Conservation (phyloP, 2,888 invertebrate species). For the Lepeophtheirus nordmannii region DNA sequence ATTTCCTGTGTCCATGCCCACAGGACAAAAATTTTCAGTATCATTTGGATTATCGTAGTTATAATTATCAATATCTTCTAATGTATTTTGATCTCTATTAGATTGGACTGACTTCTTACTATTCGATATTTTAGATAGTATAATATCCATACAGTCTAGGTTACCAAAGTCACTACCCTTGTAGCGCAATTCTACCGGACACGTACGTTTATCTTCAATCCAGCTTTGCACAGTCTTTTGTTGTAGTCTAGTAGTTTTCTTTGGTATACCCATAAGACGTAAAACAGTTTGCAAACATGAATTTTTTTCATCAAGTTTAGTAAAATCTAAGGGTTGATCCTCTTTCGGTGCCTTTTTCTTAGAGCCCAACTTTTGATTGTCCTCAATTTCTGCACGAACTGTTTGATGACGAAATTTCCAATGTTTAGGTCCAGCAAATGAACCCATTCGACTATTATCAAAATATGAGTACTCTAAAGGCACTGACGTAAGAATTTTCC, state of each 20-base stretch:
- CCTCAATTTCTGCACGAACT: not conserved
- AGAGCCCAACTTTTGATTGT: not conserved
- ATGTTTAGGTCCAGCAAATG: slow-evolving; percentile 67
- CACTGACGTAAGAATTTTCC: slow-evolving; percentile 32
- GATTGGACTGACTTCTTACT: not conserved
- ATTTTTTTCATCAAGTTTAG: not conserved
- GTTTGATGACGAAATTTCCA: slow-evolving; percentile 47
- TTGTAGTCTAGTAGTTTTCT: slow-evolving; percentile 27
- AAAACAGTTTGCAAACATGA: slow-evolving; percentile 2
- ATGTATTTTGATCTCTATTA: slow-evolving; percentile 25
- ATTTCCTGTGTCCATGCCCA: slow-evolving; percentile 31
- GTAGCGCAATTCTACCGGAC: slow-evolving; percentile 32
- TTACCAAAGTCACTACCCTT: slow-evolving; percentile 32
- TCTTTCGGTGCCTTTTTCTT: slow-evolving; percentile 23
- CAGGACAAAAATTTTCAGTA: slow-evolving; percentile 40
- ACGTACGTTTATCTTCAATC: slow-evolving; percentile 31
- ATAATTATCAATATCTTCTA: slow-evolving; percentile 37
- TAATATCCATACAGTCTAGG: slow-evolving; percentile 27
- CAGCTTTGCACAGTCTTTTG: slow-evolving; percentile 28
- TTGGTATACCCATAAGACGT: slow-evolving; percentile 25
- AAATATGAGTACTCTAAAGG: slow-evolving; percentile 56
- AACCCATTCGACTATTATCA: slow-evolving; percentile 36
- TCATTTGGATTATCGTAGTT: slow-evolving; percentile 44
- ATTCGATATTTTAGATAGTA: not conserved
- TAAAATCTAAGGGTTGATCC: slow-evolving; percentile 14